phyloP scores from a whole-genome alignment of 2,797 vertebrate genomes.

The Protosalanx chinensis region DNA sequence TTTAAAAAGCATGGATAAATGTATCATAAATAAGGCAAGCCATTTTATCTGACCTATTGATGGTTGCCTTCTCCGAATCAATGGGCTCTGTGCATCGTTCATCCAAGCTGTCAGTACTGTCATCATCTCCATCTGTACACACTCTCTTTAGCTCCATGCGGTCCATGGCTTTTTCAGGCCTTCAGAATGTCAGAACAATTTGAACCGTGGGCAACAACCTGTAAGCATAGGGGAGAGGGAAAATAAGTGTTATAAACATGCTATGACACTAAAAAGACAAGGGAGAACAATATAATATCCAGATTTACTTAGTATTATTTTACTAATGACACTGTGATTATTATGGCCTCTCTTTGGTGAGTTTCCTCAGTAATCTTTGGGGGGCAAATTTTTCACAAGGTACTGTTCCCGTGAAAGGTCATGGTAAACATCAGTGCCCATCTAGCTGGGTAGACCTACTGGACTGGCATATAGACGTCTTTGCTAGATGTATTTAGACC shows the following conservation, averaged over 20 bases:
- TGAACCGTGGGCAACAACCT: constrained; percentile 12
- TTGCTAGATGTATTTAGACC: too few species aligned
- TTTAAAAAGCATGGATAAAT: background rate
- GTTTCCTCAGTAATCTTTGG: background rate
- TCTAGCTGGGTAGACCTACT: background rate
- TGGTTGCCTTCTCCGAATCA: constrained; percentile 81
- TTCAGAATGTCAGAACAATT: background rate
- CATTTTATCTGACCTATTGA: constrained; percentile 74
- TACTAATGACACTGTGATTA: background rate
- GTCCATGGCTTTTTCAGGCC: constrained; percentile 77
- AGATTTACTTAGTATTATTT: too few species aligned
- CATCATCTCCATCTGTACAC: constrained; percentile 80
- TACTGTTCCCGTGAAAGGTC: background rate
- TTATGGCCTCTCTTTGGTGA: background rate
- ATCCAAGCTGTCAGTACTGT: constrained; percentile 84
- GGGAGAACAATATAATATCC: too few species aligned
- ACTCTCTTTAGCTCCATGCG: constrained; percentile 90
- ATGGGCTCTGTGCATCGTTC: constrained; percentile 71
- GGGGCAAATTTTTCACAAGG: too few species aligned
- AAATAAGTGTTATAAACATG: background rate
- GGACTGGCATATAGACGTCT: background rate
- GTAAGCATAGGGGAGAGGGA: background rate
- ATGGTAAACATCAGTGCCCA: background rate
- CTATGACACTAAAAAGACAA: background rate
- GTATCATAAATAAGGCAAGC: background rate